Base-by-base conservation (phyloP, 2,888 invertebrate genomes). In the Parasteatoda lunata region DNA sequence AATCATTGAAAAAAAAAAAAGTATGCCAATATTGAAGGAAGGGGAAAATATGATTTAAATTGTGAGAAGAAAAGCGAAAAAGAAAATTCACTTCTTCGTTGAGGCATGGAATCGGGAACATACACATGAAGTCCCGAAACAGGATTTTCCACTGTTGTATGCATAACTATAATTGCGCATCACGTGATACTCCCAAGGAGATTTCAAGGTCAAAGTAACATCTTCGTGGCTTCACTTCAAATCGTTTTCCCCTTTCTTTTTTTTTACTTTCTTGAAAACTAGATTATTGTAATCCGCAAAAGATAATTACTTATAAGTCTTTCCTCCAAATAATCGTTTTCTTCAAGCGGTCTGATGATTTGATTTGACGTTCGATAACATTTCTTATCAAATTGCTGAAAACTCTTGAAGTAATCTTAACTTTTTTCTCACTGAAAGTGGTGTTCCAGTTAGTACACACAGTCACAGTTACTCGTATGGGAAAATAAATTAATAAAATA, bases 101-200 rank as follows among this genome's bases (percentile, higher is more conserved):
- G 15, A 68, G 30, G 66, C 45, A 68, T 68, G 51, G 68, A 76
- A 76, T 76, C 49, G 49, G 49, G 54, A 54, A 73, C 69, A 66
- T 49, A 59, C 59, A 59, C 59, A 59, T 7, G 59, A 59, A 59
- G n/a, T 79, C 71, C 64, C 49, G 30, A 71, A 77, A 79, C 79
- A 70, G 49, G 79, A 52, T 79, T 79, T 79, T 79, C 79, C 30
- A 71, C 76, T n/a, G 9, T 30, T 15, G 76, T 59, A 76, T 76
- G 59, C 59, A 59, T 59, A 59, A n/a, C 65, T 59, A 64, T 49
- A 79, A 71, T 70, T 59, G 30, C 77, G 5, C 45, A 64, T 71
- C 71, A 79, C 71, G 70, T 71, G 70, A 54, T 59, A 9, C n/a
- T 51, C n/a, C 30, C 71, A 79, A 79, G 71, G 79, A 70, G 70